These are phyloP conservation scores for Papilio polytes DNA, from an alignment of 1,140 invertebrate species.

Conservation along the genomic window DNA sequence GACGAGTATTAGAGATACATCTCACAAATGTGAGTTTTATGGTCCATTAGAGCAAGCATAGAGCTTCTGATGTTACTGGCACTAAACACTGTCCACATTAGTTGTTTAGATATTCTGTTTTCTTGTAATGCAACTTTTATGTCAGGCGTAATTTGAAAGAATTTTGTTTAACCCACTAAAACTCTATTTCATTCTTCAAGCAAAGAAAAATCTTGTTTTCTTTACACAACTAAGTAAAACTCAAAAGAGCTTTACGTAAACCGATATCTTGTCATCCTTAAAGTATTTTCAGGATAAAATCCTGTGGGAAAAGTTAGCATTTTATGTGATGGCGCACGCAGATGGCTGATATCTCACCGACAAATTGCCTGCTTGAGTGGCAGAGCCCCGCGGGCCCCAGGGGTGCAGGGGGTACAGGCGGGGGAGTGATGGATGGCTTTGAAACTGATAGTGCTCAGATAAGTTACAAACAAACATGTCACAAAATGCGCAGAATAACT, in stretches of 20 bases:
- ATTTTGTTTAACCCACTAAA: background rate
- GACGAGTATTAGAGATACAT: background rate
- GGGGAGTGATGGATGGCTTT: background rate
- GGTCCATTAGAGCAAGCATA: background rate
- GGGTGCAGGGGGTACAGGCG: background rate
- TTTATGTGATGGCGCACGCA: conserved; percentile 3
- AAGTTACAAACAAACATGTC: background rate
- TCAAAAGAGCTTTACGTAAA: background rate
- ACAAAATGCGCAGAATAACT: background rate
- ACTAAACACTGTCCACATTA: no score
- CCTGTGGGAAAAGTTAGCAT: conserved; percentile 5
- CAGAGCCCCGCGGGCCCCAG: background rate
- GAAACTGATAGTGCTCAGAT: background rate
- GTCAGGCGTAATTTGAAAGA: no score
- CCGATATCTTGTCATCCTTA: background rate
- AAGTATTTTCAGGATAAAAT: conserved; percentile 6
- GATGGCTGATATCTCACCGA: conserved; percentile 17
- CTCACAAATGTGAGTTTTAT: conserved; percentile 7
- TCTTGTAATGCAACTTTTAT: no score
- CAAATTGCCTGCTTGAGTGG: conserved; percentile 5
- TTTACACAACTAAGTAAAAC: background rate
- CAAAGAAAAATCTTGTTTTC: background rate
- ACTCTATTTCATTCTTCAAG: background rate
- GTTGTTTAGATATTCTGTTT: no score
- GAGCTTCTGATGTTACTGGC: no score